Conservation (phyloP, 2,113 vertebrate species). For the Nanorana parkeri region DNA sequence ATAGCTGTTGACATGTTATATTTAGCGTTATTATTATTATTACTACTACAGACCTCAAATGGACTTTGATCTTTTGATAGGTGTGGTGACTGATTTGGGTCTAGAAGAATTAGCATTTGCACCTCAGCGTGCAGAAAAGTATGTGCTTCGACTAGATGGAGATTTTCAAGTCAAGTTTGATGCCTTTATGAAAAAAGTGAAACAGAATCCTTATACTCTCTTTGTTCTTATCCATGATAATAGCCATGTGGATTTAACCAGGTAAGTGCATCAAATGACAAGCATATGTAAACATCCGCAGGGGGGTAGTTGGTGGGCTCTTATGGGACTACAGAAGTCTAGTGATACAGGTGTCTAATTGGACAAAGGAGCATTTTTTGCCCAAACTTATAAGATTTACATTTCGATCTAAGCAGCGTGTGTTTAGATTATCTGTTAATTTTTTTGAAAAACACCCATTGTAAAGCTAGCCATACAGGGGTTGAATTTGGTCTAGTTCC, state of each 20-base stretch:
- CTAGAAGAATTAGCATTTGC: slow-evolving; percentile 84
- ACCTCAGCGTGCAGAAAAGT: slow-evolving; percentile 89
- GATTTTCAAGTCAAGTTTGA: slow-evolving; percentile 94
- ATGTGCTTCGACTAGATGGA: slow-evolving; percentile 88
- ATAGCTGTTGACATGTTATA: background rate
- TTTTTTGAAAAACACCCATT: no score
- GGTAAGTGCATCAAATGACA: slow-evolving; percentile 72
- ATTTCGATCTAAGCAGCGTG: no score
- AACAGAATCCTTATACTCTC: slow-evolving; percentile 93
- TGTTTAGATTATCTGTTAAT: no score
- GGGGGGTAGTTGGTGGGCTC: background rate
- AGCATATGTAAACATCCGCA: background rate
- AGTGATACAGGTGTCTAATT: no score
- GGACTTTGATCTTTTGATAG: slow-evolving; percentile 67
- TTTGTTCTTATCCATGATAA: slow-evolving; percentile 98
- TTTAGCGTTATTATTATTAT: background rate
- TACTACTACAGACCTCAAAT: slow-evolving; percentile 12
- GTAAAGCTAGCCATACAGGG: no score
- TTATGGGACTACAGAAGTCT: no score
- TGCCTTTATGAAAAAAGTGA: slow-evolving; percentile 92
- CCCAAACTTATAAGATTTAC: no score
- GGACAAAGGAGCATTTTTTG: no score
- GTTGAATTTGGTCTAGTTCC: no score
- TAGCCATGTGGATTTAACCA: slow-evolving; percentile 93
- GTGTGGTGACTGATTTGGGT: slow-evolving; percentile 93